These are phyloP conservation scores for Poicephalus gulielmi DNA, from an alignment of 2,113 vertebrate genomes.

Conservation along the genomic window DNA sequence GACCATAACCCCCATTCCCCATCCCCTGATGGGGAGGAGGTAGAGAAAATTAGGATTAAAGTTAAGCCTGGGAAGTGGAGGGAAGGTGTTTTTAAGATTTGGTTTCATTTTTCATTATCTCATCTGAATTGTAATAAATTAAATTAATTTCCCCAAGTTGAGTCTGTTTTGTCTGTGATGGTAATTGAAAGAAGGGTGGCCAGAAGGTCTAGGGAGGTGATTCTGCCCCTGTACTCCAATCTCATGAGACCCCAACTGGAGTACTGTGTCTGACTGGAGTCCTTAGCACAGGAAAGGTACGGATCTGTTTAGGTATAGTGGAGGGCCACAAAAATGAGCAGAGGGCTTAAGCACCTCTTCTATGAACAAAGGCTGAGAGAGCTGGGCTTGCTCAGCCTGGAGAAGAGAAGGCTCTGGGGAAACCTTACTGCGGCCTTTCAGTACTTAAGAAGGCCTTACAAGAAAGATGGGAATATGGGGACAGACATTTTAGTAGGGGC, in stretches of 20 bases:
- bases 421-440: background rate
- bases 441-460: too few species aligned
- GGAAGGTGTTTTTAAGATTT: background rate
- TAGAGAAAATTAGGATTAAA: background rate
- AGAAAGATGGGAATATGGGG: background rate
- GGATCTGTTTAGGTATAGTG: accelerated
- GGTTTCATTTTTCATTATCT: background rate
- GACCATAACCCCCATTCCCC: background rate
- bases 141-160: background rate
- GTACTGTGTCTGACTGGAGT: background rate
- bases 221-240: background rate
- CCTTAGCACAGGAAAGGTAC: background rate
- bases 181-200: accelerated
- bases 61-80: background rate
- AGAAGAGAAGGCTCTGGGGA: background rate
- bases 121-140: background rate
- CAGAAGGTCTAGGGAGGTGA: background rate
- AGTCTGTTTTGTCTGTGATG: background rate
- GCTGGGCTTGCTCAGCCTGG: background rate
- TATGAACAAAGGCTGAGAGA: background rate
- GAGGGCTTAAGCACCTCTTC: background rate
- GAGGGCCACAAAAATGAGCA: background rate
- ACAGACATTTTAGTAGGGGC: background rate
- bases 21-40: background rate
- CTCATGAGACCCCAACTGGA: background rate